Base-by-base conservation (phyloP, 2,888 invertebrate genomes). In the Crossocerus cetratus region DNA sequence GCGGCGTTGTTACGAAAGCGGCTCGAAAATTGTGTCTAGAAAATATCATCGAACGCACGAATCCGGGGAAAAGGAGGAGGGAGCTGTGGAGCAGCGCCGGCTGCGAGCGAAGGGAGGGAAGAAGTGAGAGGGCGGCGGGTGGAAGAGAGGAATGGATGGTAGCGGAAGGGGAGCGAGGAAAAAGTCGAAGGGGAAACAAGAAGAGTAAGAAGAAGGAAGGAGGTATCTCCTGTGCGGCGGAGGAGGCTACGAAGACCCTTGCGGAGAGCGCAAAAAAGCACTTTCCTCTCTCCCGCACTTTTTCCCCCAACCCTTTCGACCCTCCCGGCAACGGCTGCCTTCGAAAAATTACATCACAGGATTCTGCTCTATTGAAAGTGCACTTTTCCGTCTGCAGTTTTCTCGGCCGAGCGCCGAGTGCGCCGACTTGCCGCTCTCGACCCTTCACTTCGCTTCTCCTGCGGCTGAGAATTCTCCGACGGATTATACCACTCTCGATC, bases 231-330 rank as follows among this genome's bases (percentile, higher is more conserved):
- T 59, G 58, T 54, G 49, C 45, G 54, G 55, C 20, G 56, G 23
- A 32, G 62, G 64, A 67, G 42, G 74, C 70, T 55, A 64, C 70
- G 63, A 67, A 43, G 63, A 56, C 69, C 49, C 65, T 62, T 20
- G 56, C 54, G 49, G 64, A 18, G 32, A 62, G 53, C 61, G 61
- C 65, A 72, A 76, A 75, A 76, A 75, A 32, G 32, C 32, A 56
- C 64, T 61, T 53, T 32, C 44, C 13, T 43, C 72, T 55, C 65
- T 43, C 57, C 65, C 14, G n/a, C 21, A 57, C 18, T 18, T 55
- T 22, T 22, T 43, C 22, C 42, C 8, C n/a, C n/a, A n/a, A 44
- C 62, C n/a, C 20, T n/a, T 16, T 21, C 32, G 45, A 22, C 18
- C 60, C 53, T 58, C 32, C 58, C 68, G 60, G 64, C 58, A 42